Base-by-base conservation (phyloP, 2,113 vertebrate genomes). In the Urocitellus parryii region DNA sequence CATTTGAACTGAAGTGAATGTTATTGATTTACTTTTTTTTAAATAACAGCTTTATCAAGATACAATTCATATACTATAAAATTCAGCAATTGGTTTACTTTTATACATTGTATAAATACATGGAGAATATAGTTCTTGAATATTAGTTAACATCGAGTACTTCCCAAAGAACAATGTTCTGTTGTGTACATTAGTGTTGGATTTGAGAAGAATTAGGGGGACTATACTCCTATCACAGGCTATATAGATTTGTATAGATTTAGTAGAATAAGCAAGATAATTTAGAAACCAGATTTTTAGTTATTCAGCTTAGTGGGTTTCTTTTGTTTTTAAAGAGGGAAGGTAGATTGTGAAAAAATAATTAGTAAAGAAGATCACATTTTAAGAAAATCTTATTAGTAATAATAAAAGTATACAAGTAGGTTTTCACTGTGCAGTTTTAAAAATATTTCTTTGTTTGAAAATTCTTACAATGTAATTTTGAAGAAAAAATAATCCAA, bases 1-100 rank as follows among this genome's bases (percentile, higher is more conserved):
- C 58, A 96, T 90, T 92, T 98, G 5, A 97, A 95, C 89, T 93
- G 91, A 94, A 97, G 68, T 29, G 95, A 48, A 48, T 96, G 78
- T 93, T 88, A 92, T 42, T 68, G 56, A 91, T 86, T 92, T 82
- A 32, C 67, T 80, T 39, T 92, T 32, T 81, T 77, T 80, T 56
- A 32, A 86, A n/a, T 84, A 67, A 79, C 25, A 63, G 8, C 12
- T 96, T 94, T 96, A 27, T 94, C 89, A 76, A 88, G 22, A 39
- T 87, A 65, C 48, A 70, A 77, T 91, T 94, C 58, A 93, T 5
- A 29, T 53, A 63, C 9, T 32, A 4, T 83, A 68, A 84, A 80
- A 87, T 93, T 93, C 4, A 94, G 45, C 17, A 13, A 24, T 72
- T 93, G 74, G 9, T 72, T 96, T 95, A 70, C 58, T 88, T 74